These are phyloP conservation scores for Xestia xanthographa DNA, from an alignment of 2,888 invertebrate genomes.

Conservation along the genomic window DNA sequence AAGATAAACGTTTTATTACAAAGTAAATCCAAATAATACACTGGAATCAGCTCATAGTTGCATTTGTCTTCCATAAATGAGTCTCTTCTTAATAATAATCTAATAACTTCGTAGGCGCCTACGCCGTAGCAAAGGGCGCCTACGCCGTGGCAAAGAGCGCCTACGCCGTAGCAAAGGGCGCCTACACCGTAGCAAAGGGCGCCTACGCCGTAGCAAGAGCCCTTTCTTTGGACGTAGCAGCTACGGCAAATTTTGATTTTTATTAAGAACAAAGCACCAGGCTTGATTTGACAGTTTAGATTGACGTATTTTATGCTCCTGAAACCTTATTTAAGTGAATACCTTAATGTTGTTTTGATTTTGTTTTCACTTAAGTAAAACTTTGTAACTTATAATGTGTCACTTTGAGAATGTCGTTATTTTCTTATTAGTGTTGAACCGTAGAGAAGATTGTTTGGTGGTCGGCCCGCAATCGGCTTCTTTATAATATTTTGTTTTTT, in stretches of 20 bases:
- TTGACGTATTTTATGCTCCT: constrained; percentile 6
- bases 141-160: too few species aligned
- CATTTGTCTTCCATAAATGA: neutral
- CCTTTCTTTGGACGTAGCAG: neutral
- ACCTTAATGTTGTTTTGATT: constrained; percentile 47
- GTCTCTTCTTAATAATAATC: neutral
- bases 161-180: constrained; percentile 23
- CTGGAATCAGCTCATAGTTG: neutral
- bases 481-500: too few species aligned
- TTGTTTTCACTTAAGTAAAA: constrained; percentile 7
- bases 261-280: neutral
- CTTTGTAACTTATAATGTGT: constrained; percentile 11
- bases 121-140: too few species aligned
- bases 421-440: constrained; percentile 13
- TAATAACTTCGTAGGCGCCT: constrained; percentile 5
- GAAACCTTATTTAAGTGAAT: constrained; percentile 1
- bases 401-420: neutral
- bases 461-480: neutral
- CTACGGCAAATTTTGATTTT: neutral
- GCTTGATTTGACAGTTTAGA: neutral
- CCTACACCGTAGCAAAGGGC: constrained; percentile 12
- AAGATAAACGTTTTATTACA: neutral
- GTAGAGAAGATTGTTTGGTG: neutral
- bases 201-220: constrained; percentile 15
- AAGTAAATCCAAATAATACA: neutral